phyloP scores from a whole-genome alignment of 2,113 vertebrate species.

The Arvicanthis niloticus region DNA sequence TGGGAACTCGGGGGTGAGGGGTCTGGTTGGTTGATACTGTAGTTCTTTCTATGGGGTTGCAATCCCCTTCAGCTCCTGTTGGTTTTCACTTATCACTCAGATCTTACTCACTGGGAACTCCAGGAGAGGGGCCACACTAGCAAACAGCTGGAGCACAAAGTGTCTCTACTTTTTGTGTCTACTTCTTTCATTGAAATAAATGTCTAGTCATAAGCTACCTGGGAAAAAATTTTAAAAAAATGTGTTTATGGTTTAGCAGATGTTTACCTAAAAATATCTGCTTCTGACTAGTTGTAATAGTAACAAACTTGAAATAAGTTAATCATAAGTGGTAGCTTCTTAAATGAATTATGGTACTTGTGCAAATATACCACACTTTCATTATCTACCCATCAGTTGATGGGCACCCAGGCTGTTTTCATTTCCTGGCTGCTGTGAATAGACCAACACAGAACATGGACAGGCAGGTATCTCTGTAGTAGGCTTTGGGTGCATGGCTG shows the following conservation, averaged over 20 bases:
- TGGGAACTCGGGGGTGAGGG: too few relatives aligned
- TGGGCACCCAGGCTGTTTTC: not conserved
- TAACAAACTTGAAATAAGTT: slow-evolving; percentile 30
- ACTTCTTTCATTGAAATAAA: slow-evolving; percentile 20
- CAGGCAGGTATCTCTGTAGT: not conserved
- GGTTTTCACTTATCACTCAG: not conserved
- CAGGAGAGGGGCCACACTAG: slow-evolving; percentile 96
- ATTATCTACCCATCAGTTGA: not conserved
- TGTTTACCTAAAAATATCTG: not conserved
- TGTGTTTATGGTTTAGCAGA: not conserved
- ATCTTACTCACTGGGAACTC: slow-evolving; percentile 94
- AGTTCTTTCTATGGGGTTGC: too few relatives aligned
- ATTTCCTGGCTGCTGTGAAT: not conserved
- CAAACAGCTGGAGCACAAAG: slow-evolving; percentile 97
- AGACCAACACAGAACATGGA: not conserved
- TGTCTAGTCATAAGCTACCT: not conserved
- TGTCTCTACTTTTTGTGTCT: not conserved
- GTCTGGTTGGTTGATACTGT: too few relatives aligned
- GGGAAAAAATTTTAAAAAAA: not conserved
- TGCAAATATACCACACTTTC: not conserved
- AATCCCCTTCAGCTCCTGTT: too few relatives aligned
- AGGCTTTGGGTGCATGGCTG: not conserved
- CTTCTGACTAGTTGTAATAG: not conserved
- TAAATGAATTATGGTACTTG: slow-evolving; percentile 1
- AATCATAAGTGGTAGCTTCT: not conserved